Percentiles rank a stretch among this genome's conserved stretches.
phyloP scores from a whole-genome alignment of 2,113 vertebrate species.

The Nibea albiflora region DNA sequence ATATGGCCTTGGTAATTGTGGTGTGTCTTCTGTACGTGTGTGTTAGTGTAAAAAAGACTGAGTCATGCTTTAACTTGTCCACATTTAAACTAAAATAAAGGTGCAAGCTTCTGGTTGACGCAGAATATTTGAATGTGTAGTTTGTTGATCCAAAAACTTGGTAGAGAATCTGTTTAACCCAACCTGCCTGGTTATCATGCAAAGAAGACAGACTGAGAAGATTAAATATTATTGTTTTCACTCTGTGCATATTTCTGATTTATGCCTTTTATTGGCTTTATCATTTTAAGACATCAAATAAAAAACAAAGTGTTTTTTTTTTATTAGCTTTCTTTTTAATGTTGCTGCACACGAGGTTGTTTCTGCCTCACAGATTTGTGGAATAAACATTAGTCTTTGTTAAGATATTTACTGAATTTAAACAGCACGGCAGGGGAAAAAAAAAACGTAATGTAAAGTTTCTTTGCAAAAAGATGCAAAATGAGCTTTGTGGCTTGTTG shows the following conservation, averaged over 20 bases:
- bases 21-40: constrained; percentile 15
- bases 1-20: constrained; percentile 47
- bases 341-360: neutral
- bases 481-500: neutral
- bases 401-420: constrained; percentile 21
- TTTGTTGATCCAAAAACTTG: constrained; percentile 27
- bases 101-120: constrained; percentile 14
- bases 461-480: neutral
- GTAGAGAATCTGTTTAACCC: constrained; percentile 8
- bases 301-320: constrained; percentile 22
- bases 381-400: constrained; percentile 17
- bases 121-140: constrained; percentile 3
- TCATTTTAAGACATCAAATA: constrained; percentile 39
- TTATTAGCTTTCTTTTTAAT: constrained; percentile 37
- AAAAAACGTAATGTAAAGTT: neutral
- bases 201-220: constrained; percentile 26
- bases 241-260: constrained; percentile 33
- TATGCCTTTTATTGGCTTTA: neutral
- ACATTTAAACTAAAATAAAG: constrained; percentile 37
- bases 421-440: neutral
- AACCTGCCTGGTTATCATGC: constrained; percentile 20
- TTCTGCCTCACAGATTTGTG: neutral
- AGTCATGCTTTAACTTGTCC: constrained; percentile 33
- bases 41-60: constrained; percentile 20
- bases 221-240: constrained; percentile 34